A percentile compares a stretch with the other conserved stretches of the same genome.
These are phyloP conservation scores for Hydroisotoma schaefferi DNA, from an alignment of 2,888 invertebrate species.

Conservation along the genomic window DNA sequence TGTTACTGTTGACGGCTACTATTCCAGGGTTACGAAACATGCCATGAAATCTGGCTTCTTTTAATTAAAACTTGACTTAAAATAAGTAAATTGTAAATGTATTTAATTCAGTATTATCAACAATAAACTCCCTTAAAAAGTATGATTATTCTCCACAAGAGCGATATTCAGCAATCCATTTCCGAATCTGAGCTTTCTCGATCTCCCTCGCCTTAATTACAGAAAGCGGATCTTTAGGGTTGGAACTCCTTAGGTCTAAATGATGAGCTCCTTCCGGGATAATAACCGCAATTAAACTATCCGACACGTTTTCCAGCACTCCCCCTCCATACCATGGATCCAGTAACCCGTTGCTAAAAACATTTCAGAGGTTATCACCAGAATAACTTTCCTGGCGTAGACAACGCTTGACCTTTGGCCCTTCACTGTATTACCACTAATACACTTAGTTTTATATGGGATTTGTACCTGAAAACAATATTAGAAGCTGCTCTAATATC, in stretches of 20 bases:
- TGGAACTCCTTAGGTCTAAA: conserved; percentile 68
- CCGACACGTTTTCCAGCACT: conserved; percentile 65
- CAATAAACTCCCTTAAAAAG: too few species aligned
- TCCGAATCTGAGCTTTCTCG: conserved; percentile 61
- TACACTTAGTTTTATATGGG: too few species aligned
- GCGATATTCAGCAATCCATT: conserved; percentile 59
- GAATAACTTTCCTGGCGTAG: background rate
- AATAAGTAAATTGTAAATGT: too few species aligned
- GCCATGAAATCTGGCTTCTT: too few species aligned
- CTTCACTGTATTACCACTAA: too few species aligned
- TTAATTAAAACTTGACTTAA: too few species aligned
- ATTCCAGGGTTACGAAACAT: too few species aligned
- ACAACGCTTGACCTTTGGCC: too few species aligned
- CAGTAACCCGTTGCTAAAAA: conserved; percentile 70
- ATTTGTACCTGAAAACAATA: conserved; percentile 57
- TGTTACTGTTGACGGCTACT: too few species aligned
- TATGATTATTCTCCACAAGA: too few species aligned
- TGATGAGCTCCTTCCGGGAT: conserved; percentile 83
- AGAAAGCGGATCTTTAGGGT: conserved; percentile 62
- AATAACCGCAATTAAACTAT: conserved; percentile 65
- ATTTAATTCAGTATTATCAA: too few species aligned
- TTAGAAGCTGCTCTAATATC: conserved; percentile 61
- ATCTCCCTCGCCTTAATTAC: conserved; percentile 62
- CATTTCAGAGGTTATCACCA: too few species aligned
- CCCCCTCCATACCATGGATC: conserved; percentile 89